A percentile compares a stretch with the other conserved stretches of the same genome.
phyloP scores from a whole-genome alignment of 2,113 vertebrate genomes.

The Eleginops maclovinus region DNA sequence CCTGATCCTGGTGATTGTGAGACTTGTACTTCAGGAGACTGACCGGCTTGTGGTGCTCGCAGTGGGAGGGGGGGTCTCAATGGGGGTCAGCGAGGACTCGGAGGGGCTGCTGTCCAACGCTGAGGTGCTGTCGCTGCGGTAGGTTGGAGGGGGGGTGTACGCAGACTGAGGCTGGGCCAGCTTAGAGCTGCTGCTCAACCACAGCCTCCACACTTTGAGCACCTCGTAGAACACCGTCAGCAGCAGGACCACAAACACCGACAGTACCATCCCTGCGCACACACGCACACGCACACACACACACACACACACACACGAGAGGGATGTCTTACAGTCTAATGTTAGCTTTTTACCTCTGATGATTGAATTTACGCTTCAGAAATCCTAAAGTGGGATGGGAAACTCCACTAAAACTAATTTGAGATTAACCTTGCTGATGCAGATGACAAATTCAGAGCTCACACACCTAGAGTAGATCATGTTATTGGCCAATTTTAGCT shows the following conservation, averaged over 20 bases:
- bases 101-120: conserved; percentile 66
- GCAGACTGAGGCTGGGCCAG: conserved; percentile 6
- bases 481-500: too few species aligned
- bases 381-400: too few species aligned
- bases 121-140: conserved; percentile 47
- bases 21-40: background rate
- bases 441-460: too few species aligned
- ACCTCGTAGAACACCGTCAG: conserved; percentile 90
- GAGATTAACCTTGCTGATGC: too few species aligned
- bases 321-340: too few species aligned
- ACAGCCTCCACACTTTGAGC: conserved; percentile 89
- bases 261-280: conserved; percentile 88
- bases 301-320: background rate
- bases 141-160: conserved; percentile 19
- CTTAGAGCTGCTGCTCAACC: conserved; percentile 71
- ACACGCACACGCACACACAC: background rate
- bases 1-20: too few species aligned
- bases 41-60: conserved; percentile 56
- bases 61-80: background rate
- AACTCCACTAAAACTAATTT: too few species aligned
- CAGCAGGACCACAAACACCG: conserved; percentile 89
- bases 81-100: conserved; percentile 68
- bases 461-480: too few species aligned
- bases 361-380: too few species aligned
- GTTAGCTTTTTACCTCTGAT: too few species aligned